These are phyloP conservation scores for Sebastes baramenuke DNA, from an alignment of 2,797 vertebrate species.

Conservation along the genomic window DNA sequence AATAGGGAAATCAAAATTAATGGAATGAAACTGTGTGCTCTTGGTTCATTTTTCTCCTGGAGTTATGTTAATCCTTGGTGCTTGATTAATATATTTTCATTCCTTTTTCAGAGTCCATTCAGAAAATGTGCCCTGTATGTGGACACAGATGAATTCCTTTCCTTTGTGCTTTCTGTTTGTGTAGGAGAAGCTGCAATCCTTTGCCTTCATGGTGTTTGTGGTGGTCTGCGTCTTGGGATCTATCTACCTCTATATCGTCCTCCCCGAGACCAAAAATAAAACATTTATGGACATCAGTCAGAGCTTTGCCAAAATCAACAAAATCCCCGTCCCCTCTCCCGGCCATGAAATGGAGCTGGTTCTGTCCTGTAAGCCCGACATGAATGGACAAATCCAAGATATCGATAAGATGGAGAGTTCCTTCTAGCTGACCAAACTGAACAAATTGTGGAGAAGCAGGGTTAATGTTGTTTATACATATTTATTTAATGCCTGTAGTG, in stretches of 20 bases:
- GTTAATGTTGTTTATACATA: conserved; percentile 42
- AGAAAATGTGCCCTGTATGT: neutral
- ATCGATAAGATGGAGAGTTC: conserved; percentile 69
- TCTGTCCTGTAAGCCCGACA: conserved; percentile 47
- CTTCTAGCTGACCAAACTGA: conserved; percentile 49
- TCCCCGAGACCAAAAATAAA: conserved; percentile 97
- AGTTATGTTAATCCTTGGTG: neutral
- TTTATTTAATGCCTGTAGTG: conserved; percentile 41
- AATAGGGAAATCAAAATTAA: neutral
- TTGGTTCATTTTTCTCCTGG: neutral
- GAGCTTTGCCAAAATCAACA: conserved; percentile 92
- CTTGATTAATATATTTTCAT: neutral
- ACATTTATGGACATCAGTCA: conserved; percentile 91
- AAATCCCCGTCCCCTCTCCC: conserved; percentile 57
- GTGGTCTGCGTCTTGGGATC: conserved; percentile 84
- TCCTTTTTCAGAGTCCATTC: neutral
- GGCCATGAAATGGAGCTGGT: conserved; percentile 77
- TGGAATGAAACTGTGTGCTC: neutral
- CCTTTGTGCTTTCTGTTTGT: conserved; percentile 41
- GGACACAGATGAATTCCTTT: neutral
- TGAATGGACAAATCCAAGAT: conserved; percentile 21
- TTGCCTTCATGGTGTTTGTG: conserved; percentile 92
- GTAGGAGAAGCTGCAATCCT: conserved; percentile 86
- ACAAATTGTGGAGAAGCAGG: neutral
- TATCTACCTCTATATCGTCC: conserved; percentile 85